Evolutionary conservation across 2,113 vertebrate species (phyloP).

Genomic region (Chrysochloris asiatica): DNA sequence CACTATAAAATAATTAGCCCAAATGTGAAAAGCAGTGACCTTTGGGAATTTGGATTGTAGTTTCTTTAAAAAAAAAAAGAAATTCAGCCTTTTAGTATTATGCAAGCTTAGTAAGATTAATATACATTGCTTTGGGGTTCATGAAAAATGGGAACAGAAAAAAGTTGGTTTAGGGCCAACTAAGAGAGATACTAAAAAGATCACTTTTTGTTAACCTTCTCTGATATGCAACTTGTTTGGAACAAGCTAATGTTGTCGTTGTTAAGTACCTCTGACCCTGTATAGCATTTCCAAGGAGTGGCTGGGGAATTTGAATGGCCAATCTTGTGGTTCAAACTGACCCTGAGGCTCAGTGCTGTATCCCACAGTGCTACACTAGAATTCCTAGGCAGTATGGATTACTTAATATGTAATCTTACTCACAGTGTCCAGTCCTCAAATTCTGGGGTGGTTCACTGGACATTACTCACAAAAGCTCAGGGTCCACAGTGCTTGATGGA

Average conservation of each 20-base stretch:
- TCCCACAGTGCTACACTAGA: no score
- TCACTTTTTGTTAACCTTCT: neutral
- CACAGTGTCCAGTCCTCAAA: no score
- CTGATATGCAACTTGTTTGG: neutral
- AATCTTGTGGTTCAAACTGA: no score
- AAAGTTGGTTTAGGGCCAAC: neutral
- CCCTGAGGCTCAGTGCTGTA: no score
- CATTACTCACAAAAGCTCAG: no score
- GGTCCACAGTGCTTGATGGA: no score
- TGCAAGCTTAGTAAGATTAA: constrained; percentile 8
- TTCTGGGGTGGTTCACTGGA: no score
- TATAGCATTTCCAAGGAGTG: no score
- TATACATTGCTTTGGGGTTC: neutral
- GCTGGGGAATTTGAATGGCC: no score
- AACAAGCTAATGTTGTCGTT: no score
- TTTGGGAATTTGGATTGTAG: neutral
- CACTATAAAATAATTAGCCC: neutral
- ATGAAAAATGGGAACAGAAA: neutral
- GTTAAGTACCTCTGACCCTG: no score
- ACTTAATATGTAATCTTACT: neutral
- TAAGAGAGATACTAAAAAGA: neutral
- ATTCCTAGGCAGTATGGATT: neutral
- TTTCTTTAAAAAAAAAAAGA: constrained; percentile 10
- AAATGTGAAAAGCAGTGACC: neutral
- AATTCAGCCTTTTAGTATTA: neutral